Evolutionary conservation across 2,797 vertebrate genomes (phyloP).

Genomic region (Tinamus major): DNA sequence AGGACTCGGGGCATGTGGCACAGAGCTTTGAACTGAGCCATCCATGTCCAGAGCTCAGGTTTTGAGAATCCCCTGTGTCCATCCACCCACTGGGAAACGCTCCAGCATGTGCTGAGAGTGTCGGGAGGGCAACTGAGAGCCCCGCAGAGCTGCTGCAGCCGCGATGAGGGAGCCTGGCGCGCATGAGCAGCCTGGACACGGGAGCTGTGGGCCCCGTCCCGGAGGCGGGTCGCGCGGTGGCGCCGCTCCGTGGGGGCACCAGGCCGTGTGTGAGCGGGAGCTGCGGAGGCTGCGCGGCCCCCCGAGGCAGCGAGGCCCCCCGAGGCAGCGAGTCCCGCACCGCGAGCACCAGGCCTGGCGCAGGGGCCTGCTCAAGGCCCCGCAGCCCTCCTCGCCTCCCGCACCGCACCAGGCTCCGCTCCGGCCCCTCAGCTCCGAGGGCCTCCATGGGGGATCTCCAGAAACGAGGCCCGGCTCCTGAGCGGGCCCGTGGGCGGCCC

Average conservation of each 20-base stretch:
- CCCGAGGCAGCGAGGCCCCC: too few relatives aligned
- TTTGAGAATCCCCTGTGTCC: not conserved
- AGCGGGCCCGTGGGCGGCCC: not conserved
- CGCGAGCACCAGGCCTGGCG: not conserved
- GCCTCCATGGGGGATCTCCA: not conserved
- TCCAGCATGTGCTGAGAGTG: too few relatives aligned
- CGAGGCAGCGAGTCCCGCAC: fast-evolving
- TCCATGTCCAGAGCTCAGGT: not conserved
- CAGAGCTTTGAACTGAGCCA: not conserved
- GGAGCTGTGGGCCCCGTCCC: too few relatives aligned
- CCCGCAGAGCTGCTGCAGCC: too few relatives aligned
- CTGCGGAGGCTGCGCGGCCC: not conserved
- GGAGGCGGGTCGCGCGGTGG: too few relatives aligned
- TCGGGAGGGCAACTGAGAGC: not conserved
- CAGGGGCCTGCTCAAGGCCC: not conserved
- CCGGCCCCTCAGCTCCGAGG: not conserved
- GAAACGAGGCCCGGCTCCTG: not conserved
- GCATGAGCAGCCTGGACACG: too few relatives aligned
- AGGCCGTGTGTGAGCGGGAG: too few relatives aligned
- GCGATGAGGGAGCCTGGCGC: too few relatives aligned
- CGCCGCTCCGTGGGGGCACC: too few relatives aligned
- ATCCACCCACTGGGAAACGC: not conserved
- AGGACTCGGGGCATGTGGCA: fast-evolving
- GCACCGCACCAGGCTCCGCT: not conserved
- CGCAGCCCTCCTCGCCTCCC: not conserved